Percentiles rank a stretch among this genome's conserved stretches.
phyloP scores from a whole-genome alignment of 2,888 invertebrate genomes.

The Phragmatobia fuliginosa region DNA sequence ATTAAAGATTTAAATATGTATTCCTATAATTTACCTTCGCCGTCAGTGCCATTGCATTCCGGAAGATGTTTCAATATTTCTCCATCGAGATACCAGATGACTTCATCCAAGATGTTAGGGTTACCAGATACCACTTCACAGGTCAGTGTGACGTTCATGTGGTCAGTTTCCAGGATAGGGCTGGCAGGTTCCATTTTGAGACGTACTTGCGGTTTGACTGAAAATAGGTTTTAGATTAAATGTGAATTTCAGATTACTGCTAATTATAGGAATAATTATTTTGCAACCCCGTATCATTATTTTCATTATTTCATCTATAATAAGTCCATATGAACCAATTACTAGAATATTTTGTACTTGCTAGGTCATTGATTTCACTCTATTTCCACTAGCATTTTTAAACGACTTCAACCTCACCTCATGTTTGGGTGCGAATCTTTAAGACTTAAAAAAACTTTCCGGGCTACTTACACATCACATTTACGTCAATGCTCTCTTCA shows the following conservation, averaged over 20 bases:
- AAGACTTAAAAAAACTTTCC: not conserved
- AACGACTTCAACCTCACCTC: no score
- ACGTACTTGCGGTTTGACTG: slow-evolving; percentile 93
- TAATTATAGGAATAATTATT: no score
- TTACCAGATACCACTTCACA: slow-evolving; percentile 94
- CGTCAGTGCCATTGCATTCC: slow-evolving; percentile 89
- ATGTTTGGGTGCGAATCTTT: not conserved
- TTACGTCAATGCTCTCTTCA: slow-evolving; percentile 90
- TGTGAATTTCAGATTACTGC: not conserved
- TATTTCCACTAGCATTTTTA: no score
- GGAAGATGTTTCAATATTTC: slow-evolving; percentile 94
- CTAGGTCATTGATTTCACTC: no score
- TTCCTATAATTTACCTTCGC: slow-evolving; percentile 57
- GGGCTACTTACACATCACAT: slow-evolving; percentile 92
- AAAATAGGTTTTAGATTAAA: slow-evolving; percentile 37
- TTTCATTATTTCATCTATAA: not conserved
- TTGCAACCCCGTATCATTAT: not conserved
- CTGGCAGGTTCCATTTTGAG: slow-evolving; percentile 92
- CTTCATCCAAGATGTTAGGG: slow-evolving; percentile 90
- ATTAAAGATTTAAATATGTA: no score
- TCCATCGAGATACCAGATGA: slow-evolving; percentile 95
- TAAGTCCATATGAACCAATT: no score
- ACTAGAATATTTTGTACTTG: no score
- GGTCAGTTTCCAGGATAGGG: slow-evolving; percentile 92
- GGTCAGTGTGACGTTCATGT: slow-evolving; percentile 92